Evolutionary conservation across 2,797 vertebrate genomes (phyloP).

Genomic region (Cephalopachus bancanus): DNA sequence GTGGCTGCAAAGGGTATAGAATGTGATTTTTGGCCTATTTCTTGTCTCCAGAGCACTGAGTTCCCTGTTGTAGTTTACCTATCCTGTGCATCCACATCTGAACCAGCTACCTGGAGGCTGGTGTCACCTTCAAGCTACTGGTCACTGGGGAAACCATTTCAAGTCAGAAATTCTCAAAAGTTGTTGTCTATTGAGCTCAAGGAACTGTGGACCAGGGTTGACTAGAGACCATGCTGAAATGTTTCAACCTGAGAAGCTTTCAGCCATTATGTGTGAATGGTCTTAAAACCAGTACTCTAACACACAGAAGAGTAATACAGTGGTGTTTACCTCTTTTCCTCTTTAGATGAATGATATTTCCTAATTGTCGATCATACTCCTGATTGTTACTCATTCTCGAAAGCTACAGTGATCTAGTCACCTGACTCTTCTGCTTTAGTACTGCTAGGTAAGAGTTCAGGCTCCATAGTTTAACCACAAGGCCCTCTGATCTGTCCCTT

Average conservation of each 20-base stretch:
- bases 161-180: background rate
- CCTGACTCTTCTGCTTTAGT: background rate
- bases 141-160: background rate
- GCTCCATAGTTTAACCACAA: background rate
- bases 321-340: background rate
- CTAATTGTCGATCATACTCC: background rate
- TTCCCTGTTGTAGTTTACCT: background rate
- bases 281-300: background rate
- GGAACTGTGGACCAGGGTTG: background rate
- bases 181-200: background rate
- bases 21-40: background rate
- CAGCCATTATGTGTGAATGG: fast-evolving
- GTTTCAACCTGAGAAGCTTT: background rate
- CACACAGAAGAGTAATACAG: background rate
- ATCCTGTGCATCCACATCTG: fast-evolving
- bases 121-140: background rate
- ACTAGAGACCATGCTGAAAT: background rate
- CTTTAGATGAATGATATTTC: background rate
- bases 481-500: background rate
- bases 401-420: background rate
- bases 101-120: background rate
- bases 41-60: background rate
- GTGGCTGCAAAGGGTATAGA: fast-evolving
- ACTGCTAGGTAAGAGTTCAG: background rate
- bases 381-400: background rate